These are phyloP conservation scores for Pangasius mekongensis DNA, from an alignment of 2,797 vertebrate species.

Conservation along the genomic window DNA sequence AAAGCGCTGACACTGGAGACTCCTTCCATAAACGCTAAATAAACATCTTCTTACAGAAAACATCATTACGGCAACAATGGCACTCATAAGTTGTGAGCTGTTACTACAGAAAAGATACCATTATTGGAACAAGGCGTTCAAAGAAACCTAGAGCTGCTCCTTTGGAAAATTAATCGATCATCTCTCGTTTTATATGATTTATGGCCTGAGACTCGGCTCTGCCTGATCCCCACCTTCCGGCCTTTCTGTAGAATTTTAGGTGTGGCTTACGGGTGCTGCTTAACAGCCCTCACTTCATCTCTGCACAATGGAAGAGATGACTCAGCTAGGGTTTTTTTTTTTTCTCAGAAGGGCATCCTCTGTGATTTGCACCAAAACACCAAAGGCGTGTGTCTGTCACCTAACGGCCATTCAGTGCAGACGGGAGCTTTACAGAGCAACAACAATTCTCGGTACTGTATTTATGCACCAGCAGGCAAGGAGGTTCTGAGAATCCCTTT, in stretches of 20 bases:
- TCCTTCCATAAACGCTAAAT: background rate
- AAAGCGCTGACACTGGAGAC: background rate
- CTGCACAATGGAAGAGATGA: slow-evolving; percentile 41
- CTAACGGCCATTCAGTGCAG: background rate
- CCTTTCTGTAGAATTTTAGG: background rate
- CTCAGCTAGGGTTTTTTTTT: slow-evolving; percentile 29
- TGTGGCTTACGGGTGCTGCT: background rate
- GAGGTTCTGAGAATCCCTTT: slow-evolving; percentile 20
- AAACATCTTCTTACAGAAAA: background rate
- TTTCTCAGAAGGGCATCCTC: slow-evolving; percentile 43
- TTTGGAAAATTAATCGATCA: background rate
- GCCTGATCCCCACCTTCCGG: background rate
- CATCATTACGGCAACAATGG: background rate
- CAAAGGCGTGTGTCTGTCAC: background rate
- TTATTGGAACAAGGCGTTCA: background rate
- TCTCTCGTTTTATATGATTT: slow-evolving; percentile 57
- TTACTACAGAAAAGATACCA: background rate
- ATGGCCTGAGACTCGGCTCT: slow-evolving; percentile 37
- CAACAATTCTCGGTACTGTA: slow-evolving; percentile 32
- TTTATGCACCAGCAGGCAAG: background rate
- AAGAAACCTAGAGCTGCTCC: background rate
- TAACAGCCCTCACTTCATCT: background rate
- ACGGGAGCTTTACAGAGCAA: background rate
- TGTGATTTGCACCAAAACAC: slow-evolving; percentile 28
- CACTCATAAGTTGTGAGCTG: background rate